These are phyloP conservation scores for Psix sp. DNA, from an alignment of 1,140 invertebrate species.

Conservation along the genomic window DNA sequence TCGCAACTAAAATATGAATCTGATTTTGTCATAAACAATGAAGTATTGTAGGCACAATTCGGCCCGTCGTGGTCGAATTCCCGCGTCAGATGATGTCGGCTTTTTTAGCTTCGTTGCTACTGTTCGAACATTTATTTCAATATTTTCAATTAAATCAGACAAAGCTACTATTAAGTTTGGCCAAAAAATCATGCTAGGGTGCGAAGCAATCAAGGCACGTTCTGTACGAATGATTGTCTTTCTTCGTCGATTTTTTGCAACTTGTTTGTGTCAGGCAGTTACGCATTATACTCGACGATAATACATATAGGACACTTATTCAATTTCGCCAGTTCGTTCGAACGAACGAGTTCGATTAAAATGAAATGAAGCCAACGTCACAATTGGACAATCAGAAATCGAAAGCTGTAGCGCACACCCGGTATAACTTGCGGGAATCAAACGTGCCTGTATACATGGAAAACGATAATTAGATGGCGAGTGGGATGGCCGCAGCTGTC, in stretches of 20 bases:
- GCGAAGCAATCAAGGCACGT: constrained; percentile 16
- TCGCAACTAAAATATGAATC: constrained; percentile 35
- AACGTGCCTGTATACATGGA: constrained; percentile 52
- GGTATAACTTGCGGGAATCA: constrained; percentile 44
- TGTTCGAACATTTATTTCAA: constrained; percentile 77
- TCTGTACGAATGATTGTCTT: not conserved
- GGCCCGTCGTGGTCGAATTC: constrained; percentile 49
- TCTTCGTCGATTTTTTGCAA: constrained; percentile 5
- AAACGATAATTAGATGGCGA: constrained; percentile 74
- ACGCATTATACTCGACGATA: constrained; percentile 23
- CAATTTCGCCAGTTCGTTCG: constrained; percentile 20
- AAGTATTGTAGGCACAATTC: constrained; percentile 35
- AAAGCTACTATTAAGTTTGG: constrained; percentile 65
- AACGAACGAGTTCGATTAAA: constrained; percentile 23
- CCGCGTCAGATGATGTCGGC: constrained; percentile 11
- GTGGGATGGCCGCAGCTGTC: constrained; percentile 72
- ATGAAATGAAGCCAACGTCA: constrained; percentile 14
- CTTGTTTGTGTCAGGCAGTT: constrained; percentile 42
- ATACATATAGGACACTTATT: constrained; percentile 35
- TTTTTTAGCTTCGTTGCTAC: constrained; percentile 36
- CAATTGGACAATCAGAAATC: constrained; percentile 26
- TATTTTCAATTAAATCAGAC: constrained; percentile 78
- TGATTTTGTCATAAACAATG: constrained; percentile 44
- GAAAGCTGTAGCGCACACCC: constrained; percentile 56
- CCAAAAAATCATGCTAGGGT: constrained; percentile 49